These are phyloP conservation scores for Galerucella nymphaeae DNA, from an alignment of 2,888 invertebrate genomes.

Conservation along the genomic window DNA sequence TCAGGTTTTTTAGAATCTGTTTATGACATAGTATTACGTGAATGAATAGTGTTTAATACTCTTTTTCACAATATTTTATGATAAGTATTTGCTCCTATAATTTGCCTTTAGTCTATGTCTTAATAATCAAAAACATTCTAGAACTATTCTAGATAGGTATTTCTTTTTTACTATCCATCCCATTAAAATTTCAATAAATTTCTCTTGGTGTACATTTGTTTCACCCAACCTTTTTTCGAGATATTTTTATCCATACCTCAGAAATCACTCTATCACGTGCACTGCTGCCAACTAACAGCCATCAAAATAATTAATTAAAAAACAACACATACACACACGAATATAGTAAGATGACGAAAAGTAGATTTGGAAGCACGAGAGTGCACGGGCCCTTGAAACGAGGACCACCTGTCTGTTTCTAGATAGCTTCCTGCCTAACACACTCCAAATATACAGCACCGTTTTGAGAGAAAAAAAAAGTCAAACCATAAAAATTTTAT, in stretches of 20 bases:
- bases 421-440: slow-evolving; percentile 8
- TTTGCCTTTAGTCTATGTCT: too few species aligned
- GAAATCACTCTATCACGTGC: slow-evolving; percentile 15
- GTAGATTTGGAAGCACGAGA: slow-evolving; percentile 7
- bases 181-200: too few species aligned
- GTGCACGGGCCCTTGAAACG: slow-evolving; percentile 22
- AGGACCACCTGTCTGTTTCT: slow-evolving; percentile 14
- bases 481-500: too few species aligned
- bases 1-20: too few species aligned
- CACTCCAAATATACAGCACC: background rate
- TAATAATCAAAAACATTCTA: too few species aligned
- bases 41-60: too few species aligned
- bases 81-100: too few species aligned
- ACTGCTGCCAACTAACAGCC: background rate
- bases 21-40: too few species aligned
- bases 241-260: background rate
- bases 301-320: background rate
- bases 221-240: background rate
- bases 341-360: background rate
- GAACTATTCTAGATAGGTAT: too few species aligned
- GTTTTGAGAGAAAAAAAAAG: background rate
- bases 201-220: background rate
- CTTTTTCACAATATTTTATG: too few species aligned
- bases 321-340: background rate
- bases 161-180: too few species aligned